phyloP scores from a whole-genome alignment of 2,888 invertebrate species.

The Pristionchus exspectatus region DNA sequence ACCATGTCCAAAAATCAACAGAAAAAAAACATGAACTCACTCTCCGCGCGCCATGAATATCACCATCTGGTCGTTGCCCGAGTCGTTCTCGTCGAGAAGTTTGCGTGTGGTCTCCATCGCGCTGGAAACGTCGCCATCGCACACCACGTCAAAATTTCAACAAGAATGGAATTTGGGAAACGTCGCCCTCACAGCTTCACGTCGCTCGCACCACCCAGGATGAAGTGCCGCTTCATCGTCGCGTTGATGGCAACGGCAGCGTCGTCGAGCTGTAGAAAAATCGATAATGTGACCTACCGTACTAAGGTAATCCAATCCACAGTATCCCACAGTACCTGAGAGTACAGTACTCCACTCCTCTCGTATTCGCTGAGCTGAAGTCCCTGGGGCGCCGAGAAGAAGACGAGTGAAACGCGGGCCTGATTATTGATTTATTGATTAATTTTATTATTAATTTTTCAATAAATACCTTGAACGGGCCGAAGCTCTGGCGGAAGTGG shows the following conservation, averaged over 20 bases:
- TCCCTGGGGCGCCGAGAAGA: constrained; percentile 50
- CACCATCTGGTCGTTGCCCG: constrained; percentile 50
- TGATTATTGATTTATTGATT: neutral
- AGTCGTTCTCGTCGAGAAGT: constrained; percentile 42
- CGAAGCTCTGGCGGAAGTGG: constrained; percentile 52
- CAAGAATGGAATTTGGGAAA: neutral
- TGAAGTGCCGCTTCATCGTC: constrained; percentile 47
- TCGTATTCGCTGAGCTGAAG: constrained; percentile 47
- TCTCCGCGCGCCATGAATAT: constrained; percentile 53
- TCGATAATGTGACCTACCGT: neutral
- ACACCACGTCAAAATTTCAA: neutral
- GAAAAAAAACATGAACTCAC: constrained; percentile 3
- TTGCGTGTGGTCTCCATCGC: constrained; percentile 47
- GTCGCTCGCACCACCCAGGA: constrained; percentile 52
- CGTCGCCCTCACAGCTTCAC: constrained; percentile 35
- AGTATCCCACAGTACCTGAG: constrained; percentile 18
- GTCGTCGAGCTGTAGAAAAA: constrained; percentile 21
- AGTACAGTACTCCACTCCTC: constrained; percentile 53
- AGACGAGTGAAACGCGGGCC: constrained; percentile 48
- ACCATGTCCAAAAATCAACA: neutral
- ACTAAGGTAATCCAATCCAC: too few relatives aligned
- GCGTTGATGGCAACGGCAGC: constrained; percentile 36
- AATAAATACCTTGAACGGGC: constrained; percentile 47
- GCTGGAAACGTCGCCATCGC: neutral
- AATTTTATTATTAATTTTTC: neutral